Percentiles rank a stretch among this genome's conserved stretches.
phyloP scores from a whole-genome alignment of 2,888 invertebrate genomes.

The Drosophila greeni region DNA sequence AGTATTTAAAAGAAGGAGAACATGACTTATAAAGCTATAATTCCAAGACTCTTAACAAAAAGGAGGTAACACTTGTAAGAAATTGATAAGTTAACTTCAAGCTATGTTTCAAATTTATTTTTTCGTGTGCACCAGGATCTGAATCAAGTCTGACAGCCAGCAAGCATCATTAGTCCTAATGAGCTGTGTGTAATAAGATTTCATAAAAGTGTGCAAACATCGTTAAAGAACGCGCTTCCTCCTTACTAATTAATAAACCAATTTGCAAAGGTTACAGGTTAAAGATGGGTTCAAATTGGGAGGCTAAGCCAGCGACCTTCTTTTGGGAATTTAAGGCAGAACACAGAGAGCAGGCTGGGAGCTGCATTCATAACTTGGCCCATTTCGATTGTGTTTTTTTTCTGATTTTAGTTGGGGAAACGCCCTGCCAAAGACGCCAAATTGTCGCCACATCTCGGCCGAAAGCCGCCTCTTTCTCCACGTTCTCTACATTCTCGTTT shows the following conservation, averaged over 20 bases:
- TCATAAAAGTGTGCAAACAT: conserved; percentile 54
- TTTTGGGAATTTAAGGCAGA: background rate
- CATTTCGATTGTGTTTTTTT: conserved; percentile 16
- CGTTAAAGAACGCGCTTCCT: conserved; percentile 30
- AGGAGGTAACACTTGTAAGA: no score
- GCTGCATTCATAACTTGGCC: conserved; percentile 18
- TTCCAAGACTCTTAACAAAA: no score
- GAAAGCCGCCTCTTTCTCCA: background rate
- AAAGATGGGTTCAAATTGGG: background rate
- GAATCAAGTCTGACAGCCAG: conserved; percentile 52
- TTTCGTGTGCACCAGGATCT: conserved; percentile 15
- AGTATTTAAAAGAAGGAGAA: background rate
- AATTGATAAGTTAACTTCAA: no score
- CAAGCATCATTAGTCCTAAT: conserved; percentile 73
- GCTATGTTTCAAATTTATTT: background rate
- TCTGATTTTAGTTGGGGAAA: background rate
- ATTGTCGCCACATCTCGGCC: conserved; percentile 36
- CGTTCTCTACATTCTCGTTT: background rate
- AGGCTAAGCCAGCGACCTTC: background rate
- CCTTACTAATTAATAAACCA: conserved; percentile 63
- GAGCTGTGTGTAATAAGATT: conserved; percentile 71
- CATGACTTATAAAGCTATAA: background rate
- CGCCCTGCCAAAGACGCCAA: conserved; percentile 24
- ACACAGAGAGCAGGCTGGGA: background rate
- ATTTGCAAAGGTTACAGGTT: conserved; percentile 46